These are phyloP conservation scores for Drosophila ezoana DNA, from an alignment of 2,888 invertebrate species.

Conservation along the genomic window DNA sequence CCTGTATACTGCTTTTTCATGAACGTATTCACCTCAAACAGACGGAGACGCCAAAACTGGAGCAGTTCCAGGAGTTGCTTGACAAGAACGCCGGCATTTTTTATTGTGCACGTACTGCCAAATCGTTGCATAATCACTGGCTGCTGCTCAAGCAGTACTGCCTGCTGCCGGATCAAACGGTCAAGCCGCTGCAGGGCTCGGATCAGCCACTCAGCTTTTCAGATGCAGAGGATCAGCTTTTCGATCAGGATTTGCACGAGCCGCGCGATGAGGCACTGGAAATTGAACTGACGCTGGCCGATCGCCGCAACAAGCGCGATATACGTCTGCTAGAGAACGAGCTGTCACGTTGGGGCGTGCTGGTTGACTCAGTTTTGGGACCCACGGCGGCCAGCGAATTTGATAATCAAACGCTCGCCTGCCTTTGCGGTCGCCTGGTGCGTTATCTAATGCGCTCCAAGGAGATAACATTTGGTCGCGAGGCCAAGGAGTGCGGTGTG, in stretches of 20 bases:
- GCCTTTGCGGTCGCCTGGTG: slow-evolving; percentile 95
- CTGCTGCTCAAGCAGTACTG: slow-evolving; percentile 96
- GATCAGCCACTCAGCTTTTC: slow-evolving; percentile 91
- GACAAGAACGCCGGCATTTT: slow-evolving; percentile 94
- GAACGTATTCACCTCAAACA: slow-evolving; percentile 79
- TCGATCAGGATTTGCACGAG: slow-evolving; percentile 92
- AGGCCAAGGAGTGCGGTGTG: slow-evolving; percentile 94
- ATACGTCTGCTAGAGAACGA: slow-evolving; percentile 96
- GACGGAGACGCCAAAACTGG: slow-evolving; percentile 90
- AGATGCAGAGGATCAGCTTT: slow-evolving; percentile 95
- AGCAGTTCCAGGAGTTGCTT: slow-evolving; percentile 93
- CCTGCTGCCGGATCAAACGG: slow-evolving; percentile 94
- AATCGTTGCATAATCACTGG: slow-evolving; percentile 95
- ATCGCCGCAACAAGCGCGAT: slow-evolving; percentile 92
- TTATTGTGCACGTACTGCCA: slow-evolving; percentile 94
- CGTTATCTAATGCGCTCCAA: slow-evolving; percentile 97
- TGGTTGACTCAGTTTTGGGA: slow-evolving; percentile 95
- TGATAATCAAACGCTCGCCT: slow-evolving; percentile 96
- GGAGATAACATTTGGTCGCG: slow-evolving; percentile 97
- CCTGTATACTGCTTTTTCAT: not conserved
- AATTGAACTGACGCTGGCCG: slow-evolving; percentile 90
- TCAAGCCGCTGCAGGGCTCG: slow-evolving; percentile 87
- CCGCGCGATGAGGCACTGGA: slow-evolving; percentile 93
- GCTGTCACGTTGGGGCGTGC: slow-evolving; percentile 94
- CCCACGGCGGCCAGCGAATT: slow-evolving; percentile 92